Evolutionary conservation across 2,113 vertebrate species (phyloP), one percentile per base, ranked within the genome.

Genomic region (Syngnathoides biaculeatus): DNA sequence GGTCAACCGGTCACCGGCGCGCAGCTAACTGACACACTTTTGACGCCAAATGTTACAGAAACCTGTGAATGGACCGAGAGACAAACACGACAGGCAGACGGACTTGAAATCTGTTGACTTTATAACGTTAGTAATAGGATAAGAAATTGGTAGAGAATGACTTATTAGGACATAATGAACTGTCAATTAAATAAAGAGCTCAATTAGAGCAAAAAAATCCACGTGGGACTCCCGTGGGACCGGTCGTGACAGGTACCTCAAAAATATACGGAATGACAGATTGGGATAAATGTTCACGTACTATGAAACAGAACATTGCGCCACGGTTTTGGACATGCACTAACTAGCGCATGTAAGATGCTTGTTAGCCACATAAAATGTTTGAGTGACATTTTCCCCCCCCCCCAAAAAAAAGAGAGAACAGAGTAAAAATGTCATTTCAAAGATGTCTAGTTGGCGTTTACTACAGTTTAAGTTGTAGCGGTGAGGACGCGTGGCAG

Each of bases 151-250:
- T 60, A 59, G 35, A 60, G 70, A 77, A 71, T 64, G 57, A 80
- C 73, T 83, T 87, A 87, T 86, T 88, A 86, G 80, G 74, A 79
- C 80, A 63, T 64, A 79, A 79, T 73, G 80, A 87, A 80, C 84
- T 87, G 88, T 85, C 88, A 90, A 85, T 89, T 89, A 88, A 84
- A 82, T 77, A 77, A 86, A 80, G 84, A 83, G 87, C 88, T 90
- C 86, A 89, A 88, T 88, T 89, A 85, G 79, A 84, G 82, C 80
- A 79, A 78, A 75, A 45, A 78, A 75, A 81, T 79, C 84, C 81
- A 87, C 73, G 63, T 76, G 69, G 82, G 74, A 73, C 65, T 89
- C 89, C 88, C 88, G 7, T 60, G 89, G 86, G 89, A 88, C 67
- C 67, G 68, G 62, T 65, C 79, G 79, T 89, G 88, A 89, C 88